These are phyloP conservation scores for Eremobia ochroleuca DNA, from an alignment of 2,888 invertebrate genomes.

Conservation along the genomic window DNA sequence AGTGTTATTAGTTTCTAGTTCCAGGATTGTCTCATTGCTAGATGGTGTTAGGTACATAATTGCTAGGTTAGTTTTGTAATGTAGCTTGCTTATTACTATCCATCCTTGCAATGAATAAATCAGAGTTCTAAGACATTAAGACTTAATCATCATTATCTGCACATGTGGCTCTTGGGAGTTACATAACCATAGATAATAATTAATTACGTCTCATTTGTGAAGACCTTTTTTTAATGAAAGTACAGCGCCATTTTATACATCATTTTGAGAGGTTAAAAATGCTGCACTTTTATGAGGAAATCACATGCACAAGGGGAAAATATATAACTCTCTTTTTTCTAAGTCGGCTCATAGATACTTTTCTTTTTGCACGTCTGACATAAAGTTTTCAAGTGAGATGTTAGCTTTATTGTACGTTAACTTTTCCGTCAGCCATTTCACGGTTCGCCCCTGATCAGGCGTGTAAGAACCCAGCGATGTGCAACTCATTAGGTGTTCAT, in stretches of 20 bases:
- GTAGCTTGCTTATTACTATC: background rate
- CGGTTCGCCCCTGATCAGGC: slow-evolving; percentile 33
- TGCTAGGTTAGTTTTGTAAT: background rate
- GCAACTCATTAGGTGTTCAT: slow-evolving; percentile 42
- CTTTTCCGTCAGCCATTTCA: slow-evolving; percentile 31
- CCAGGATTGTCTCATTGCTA: background rate
- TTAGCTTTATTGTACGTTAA: slow-evolving; percentile 15
- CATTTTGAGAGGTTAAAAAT: background rate
- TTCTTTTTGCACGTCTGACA: background rate
- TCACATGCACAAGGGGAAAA: background rate
- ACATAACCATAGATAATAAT: background rate
- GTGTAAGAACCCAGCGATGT: slow-evolving; percentile 45
- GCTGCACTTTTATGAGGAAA: background rate
- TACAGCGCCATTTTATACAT: background rate
- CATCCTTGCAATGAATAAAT: background rate
- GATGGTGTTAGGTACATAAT: background rate
- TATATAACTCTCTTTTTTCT: background rate
- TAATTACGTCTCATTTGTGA: background rate
- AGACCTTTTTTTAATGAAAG: too few relatives aligned
- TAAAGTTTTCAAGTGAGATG: background rate
- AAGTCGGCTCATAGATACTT: background rate
- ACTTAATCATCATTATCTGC: background rate
- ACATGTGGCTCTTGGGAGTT: background rate
- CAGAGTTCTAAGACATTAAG: background rate
- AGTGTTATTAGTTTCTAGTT: background rate